Evolutionary conservation across 2,888 invertebrate genomes (phyloP).

Genomic region (Campoplex capitator): DNA sequence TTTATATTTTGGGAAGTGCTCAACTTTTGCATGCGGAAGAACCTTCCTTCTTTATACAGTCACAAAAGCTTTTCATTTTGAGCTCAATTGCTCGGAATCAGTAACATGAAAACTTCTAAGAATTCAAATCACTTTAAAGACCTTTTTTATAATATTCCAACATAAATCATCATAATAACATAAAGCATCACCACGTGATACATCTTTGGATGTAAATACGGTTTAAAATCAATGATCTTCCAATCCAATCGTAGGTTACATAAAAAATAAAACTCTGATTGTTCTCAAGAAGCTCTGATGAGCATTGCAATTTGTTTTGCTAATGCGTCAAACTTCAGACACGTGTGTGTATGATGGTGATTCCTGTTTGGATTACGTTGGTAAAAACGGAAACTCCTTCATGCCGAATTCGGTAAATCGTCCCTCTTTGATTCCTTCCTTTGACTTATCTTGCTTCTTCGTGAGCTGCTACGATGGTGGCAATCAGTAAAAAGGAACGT

Average conservation of each 20-base stretch:
- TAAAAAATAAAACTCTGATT: conserved; percentile 8
- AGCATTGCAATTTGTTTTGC: conserved; percentile 18
- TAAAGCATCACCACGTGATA: too few species aligned
- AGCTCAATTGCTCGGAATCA: neutral
- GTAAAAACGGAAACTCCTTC: conserved; percentile 21
- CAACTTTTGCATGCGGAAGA: neutral
- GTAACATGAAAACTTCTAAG: neutral
- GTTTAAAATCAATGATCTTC: too few species aligned
- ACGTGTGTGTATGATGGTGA: neutral
- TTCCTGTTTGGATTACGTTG: conserved; percentile 4
- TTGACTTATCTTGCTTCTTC: conserved; percentile 14
- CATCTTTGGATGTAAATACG: too few species aligned
- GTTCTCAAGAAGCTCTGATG: conserved; percentile 22
- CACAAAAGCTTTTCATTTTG: neutral
- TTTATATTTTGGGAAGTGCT: neutral
- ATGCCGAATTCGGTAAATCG: conserved; percentile 21
- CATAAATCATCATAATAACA: too few species aligned
- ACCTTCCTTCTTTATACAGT: neutral
- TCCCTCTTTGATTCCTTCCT: conserved; percentile 14
- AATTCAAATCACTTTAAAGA: too few species aligned
- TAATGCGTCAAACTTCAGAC: conserved; percentile 29
- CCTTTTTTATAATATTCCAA: too few species aligned
- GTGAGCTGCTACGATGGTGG: conserved; percentile 17
- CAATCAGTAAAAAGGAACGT: conserved; percentile 78
- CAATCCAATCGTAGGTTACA: too few species aligned